Base-by-base conservation (phyloP, 2,797 vertebrate genomes). In the Megaceryle alcyon region DNA sequence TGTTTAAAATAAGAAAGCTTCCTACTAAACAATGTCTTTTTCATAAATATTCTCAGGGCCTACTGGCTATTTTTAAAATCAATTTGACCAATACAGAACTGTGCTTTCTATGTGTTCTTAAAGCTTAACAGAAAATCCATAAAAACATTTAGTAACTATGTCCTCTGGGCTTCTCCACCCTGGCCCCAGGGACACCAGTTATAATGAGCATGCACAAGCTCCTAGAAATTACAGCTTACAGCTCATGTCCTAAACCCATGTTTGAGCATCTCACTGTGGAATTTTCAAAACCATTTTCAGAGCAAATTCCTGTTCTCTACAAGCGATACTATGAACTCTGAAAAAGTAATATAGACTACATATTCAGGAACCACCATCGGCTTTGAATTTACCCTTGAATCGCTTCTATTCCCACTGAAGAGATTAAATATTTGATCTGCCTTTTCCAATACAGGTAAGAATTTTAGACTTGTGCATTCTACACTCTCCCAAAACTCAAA, bases 241-340 rank as follows among this genome's bases (percentile, higher is more conserved):
- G 64, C 33, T 92, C 57, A 33, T 7, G n/a, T 81, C 72, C 57
- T 80, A 63, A 86, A 91, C 16, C 19, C 31, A 44, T 0, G 5
- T 56, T 18, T 46, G 25, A 77, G 28, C 35, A 85, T 35, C 48
- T 84, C 51, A 35, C 1, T 25, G 26, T 7, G 9, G 65, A 68
- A 88, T 88, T 83, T 77, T 78, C 82, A 80, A 82, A 87, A 21
- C 4, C 2, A 46, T 76, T 79, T 89, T 54, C 79, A 88, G 14
- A 79, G 4, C 10, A 66, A 0, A 0, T 20, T 90, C 18, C 2
- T 43, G 28, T 60, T 78, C 33, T n/a, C 54, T 49, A 78, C 3
- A 23, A 65, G 82, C 12, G 18, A 85, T 10, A 65, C 7, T 10
- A 28, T 9, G 73, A 70, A 3, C 37, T 63, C n/a, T 3, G 6